A percentile compares a stretch with the other conserved stretches of the same genome.
Evolutionary conservation across 30 jellyfish, hydroid and myxozoan species (phyloP).

Genomic region (Cassiopea xamachana): DNA sequence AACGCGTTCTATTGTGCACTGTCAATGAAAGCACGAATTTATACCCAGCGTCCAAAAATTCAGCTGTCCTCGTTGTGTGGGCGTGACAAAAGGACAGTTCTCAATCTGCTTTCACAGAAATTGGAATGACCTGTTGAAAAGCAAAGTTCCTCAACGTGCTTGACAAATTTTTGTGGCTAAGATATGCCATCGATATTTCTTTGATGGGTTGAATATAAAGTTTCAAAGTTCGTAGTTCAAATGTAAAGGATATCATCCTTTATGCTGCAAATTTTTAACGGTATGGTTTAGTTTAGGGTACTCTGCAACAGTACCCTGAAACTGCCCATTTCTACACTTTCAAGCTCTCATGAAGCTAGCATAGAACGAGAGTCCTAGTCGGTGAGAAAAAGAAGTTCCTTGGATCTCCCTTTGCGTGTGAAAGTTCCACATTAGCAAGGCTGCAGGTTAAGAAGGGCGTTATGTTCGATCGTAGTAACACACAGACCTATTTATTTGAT

Average conservation of each 20-base stretch:
- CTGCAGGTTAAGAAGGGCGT: too few relatives aligned
- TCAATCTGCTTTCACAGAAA: background rate
- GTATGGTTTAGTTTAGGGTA: too few relatives aligned
- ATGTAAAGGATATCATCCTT: background rate
- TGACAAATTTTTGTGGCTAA: conserved; percentile 32
- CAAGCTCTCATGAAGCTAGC: too few relatives aligned
- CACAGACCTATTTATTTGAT: too few relatives aligned
- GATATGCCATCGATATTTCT: background rate
- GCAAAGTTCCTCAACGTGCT: conserved; percentile 14
- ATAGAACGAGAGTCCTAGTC: too few relatives aligned
- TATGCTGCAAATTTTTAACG: too few relatives aligned
- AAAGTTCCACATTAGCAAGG: too few relatives aligned
- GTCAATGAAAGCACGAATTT: conserved; percentile 13
- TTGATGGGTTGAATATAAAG: background rate
- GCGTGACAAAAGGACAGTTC: conserved; percentile 43
- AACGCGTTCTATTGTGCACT: background rate
- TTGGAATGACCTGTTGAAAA: conserved; percentile 33
- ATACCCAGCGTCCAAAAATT: conserved; percentile 22
- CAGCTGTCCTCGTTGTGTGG: conserved; percentile 64
- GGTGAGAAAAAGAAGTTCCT: too few relatives aligned
- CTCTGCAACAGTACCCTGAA: too few relatives aligned
- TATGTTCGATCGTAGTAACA: too few relatives aligned
- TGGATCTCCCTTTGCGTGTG: too few relatives aligned
- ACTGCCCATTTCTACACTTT: too few relatives aligned
- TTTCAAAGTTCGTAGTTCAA: conserved; percentile 17